phyloP scores from a whole-genome alignment of 1,140 invertebrate genomes.

The Bradysia coprophila region DNA sequence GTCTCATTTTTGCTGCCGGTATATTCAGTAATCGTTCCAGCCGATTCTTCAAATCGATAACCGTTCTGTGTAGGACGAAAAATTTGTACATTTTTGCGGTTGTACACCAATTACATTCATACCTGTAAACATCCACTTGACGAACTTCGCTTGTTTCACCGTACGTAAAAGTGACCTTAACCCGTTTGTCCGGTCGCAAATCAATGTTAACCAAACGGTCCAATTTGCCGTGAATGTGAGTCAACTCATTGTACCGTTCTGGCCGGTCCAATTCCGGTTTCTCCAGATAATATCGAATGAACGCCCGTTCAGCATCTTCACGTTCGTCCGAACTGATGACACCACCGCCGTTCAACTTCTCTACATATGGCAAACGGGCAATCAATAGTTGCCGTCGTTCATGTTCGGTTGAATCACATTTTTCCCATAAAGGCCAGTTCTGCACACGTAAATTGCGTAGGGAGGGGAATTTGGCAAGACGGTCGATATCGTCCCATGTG shows the following conservation, averaged over 20 bases:
- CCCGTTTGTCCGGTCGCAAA: conserved; percentile 64
- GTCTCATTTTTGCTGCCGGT: conserved; percentile 59
- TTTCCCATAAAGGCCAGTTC: conserved; percentile 42
- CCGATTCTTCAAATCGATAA: conserved; percentile 58
- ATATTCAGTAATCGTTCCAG: conserved; percentile 63
- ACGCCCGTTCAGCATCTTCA: conserved; percentile 82
- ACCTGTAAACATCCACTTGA: conserved; percentile 52
- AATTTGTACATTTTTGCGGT: not conserved
- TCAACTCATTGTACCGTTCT: conserved; percentile 60
- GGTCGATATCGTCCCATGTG: conserved; percentile 76
- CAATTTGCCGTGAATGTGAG: conserved; percentile 65
- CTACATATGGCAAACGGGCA: conserved; percentile 67
- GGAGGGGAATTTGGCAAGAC: conserved; percentile 58
- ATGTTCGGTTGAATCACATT: conserved; percentile 67
- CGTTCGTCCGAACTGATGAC: conserved; percentile 63
- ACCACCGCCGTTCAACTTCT: conserved; percentile 74
- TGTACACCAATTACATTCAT: not conserved
- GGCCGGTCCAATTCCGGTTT: conserved; percentile 61
- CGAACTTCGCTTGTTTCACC: conserved; percentile 53
- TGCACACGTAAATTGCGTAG: conserved; percentile 68
- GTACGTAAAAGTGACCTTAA: conserved; percentile 66
- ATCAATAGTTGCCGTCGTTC: conserved; percentile 70
- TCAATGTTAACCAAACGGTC: conserved; percentile 74
- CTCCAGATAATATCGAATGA: conserved; percentile 82
- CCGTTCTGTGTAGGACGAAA: conserved; percentile 26